A percentile compares a stretch with the other conserved stretches of the same genome.
Evolutionary conservation across 2,888 invertebrate species (phyloP).

Genomic region (Brachynemurus nebulosus): DNA sequence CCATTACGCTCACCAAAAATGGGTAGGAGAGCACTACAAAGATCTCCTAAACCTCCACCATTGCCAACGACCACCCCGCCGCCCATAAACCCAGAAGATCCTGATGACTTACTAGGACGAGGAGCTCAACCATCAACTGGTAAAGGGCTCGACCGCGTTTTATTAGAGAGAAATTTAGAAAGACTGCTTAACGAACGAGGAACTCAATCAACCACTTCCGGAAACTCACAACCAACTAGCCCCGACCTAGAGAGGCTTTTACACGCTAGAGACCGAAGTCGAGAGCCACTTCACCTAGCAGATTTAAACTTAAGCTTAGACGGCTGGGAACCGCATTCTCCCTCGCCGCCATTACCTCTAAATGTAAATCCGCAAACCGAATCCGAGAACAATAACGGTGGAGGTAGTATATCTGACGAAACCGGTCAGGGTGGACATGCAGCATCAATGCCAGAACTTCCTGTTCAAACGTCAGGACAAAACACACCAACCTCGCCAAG

Average conservation of each 20-base stretch:
- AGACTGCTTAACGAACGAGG: conserved; percentile 39
- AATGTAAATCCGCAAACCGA: conserved; percentile 4
- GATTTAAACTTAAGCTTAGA: conserved; percentile 40
- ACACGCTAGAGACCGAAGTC: conserved; percentile 40
- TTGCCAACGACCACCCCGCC: conserved; percentile 30
- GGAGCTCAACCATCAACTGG: conserved; percentile 24
- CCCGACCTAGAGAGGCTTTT: conserved; percentile 35
- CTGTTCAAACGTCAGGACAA: conserved; percentile 26
- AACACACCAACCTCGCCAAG: conserved; percentile 27
- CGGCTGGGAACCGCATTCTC: conserved; percentile 34
- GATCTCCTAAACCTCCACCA: conserved; percentile 29
- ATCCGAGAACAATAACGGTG: conserved; percentile 22
- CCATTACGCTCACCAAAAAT: conserved; percentile 43
- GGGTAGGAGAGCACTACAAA: conserved; percentile 36
- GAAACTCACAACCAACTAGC: conserved; percentile 21
- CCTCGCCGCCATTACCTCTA: conserved; percentile 7
- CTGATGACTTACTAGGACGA: conserved; percentile 22
- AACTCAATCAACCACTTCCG: conserved; percentile 11
- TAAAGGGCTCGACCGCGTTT: conserved; percentile 49
- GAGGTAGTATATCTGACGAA: conserved; percentile 14
- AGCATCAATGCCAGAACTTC: conserved; percentile 49
- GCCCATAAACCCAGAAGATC: conserved; percentile 28
- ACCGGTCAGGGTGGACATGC: conserved; percentile 32
- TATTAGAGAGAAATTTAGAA: conserved; percentile 53
- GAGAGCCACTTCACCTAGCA: conserved; percentile 43